phyloP scores from a whole-genome alignment of 1,140 invertebrate genomes.

The Nylanderia fulva region DNA sequence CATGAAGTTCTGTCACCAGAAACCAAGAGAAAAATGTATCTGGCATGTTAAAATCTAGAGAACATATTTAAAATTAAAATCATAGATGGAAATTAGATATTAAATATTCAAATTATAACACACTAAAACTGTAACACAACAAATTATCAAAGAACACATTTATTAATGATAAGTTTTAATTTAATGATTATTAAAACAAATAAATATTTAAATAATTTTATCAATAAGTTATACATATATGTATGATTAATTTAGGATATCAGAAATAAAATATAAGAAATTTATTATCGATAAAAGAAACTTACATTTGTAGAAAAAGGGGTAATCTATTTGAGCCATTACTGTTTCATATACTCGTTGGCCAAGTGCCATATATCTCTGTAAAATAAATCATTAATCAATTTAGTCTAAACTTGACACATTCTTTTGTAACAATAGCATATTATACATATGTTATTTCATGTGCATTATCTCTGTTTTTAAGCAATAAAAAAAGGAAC shows the following conservation, averaged over 20 bases:
- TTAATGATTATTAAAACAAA: background rate
- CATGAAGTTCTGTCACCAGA: constrained; percentile 92
- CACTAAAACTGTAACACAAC: background rate
- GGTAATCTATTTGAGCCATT: constrained; percentile 15
- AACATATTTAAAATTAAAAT: background rate
- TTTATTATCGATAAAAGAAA: background rate
- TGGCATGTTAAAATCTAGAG: constrained; percentile 88
- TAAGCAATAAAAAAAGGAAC: background rate
- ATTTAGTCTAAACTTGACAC: background rate
- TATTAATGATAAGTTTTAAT: too few species aligned
- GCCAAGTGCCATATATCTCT: constrained; percentile 31
- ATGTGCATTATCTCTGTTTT: background rate
- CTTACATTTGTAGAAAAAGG: constrained; percentile 66
- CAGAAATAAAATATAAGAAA: background rate
- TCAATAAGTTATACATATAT: too few species aligned
- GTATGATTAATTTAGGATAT: background rate
- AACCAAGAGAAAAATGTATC: constrained; percentile 95
- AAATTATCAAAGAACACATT: too few species aligned
- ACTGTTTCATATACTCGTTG: constrained; percentile 30
- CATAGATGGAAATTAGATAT: background rate
- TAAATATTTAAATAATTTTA: too few species aligned
- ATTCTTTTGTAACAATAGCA: background rate
- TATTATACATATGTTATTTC: background rate
- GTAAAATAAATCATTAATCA: background rate
- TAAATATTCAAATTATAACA: background rate